phyloP scores from a whole-genome alignment of 2,797 vertebrate genomes.

The Ficedula albicollis region DNA sequence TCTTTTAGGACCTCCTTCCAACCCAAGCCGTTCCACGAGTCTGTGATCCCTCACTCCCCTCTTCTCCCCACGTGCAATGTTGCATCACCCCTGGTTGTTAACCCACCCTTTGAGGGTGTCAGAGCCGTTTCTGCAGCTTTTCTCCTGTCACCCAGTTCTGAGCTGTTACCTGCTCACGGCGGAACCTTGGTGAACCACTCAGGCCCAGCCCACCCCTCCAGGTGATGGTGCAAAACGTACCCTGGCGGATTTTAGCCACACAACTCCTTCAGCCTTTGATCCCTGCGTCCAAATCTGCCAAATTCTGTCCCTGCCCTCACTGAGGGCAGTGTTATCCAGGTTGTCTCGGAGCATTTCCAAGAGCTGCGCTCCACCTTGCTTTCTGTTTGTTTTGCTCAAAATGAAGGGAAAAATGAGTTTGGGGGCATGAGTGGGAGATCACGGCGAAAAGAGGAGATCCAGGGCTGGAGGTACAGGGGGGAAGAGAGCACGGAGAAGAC shows the following conservation, averaged over 20 bases:
- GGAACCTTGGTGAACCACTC: background rate
- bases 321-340: background rate
- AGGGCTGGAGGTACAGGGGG: background rate
- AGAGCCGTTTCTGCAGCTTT: background rate
- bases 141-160: background rate
- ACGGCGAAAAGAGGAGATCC: too few relatives aligned
- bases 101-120: background rate
- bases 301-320: background rate
- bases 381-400: background rate
- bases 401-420: background rate
- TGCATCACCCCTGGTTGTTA: background rate
- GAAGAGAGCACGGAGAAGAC: background rate
- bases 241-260: background rate
- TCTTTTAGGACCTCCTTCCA: background rate
- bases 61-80: background rate
- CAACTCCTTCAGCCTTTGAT: background rate
- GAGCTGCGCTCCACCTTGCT: background rate
- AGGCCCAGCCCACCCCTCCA: background rate
- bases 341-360: background rate
- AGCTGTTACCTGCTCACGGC: background rate
- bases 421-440: background rate
- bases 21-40: background rate
- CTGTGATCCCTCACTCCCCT: background rate
- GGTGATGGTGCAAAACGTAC: background rate
- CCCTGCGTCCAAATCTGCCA: background rate